phyloP scores from a whole-genome alignment of 2,113 vertebrate species.

The Dasyurus viverrinus region DNA sequence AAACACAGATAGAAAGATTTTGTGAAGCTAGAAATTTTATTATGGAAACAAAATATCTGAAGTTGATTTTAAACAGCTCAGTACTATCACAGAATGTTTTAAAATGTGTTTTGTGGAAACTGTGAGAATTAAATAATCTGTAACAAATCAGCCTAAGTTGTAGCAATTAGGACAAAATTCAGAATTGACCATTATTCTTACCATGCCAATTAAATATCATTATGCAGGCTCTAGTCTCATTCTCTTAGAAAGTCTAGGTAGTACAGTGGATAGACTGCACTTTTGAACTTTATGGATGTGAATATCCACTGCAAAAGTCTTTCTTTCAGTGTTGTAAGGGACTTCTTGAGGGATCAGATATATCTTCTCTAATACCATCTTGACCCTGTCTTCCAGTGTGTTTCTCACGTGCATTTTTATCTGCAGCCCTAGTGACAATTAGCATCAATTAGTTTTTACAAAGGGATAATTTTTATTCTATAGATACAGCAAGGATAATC shows the following conservation, averaged over 20 bases:
- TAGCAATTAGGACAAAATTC: neutral
- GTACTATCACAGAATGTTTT: neutral
- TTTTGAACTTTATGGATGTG: no score
- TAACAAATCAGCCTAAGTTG: neutral
- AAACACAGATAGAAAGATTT: neutral
- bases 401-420: neutral
- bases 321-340: neutral
- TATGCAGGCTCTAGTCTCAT: neutral
- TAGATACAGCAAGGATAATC: neutral
- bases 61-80: neutral
- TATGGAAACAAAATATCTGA: slow-evolving; percentile 20
- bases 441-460: neutral
- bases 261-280: no score
- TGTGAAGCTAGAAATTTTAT: neutral
- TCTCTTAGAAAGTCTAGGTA: neutral
- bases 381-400: neutral
- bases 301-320: neutral
- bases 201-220: neutral
- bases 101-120: neutral
- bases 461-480: neutral
- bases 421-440: neutral
- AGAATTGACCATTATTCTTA: neutral
- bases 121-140: neutral
- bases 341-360: neutral
- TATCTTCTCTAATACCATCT: neutral